Percentiles rank a stretch among this genome's conserved stretches.
Evolutionary conservation across 2,888 invertebrate genomes (phyloP).

Genomic region (Conops quadrifasciatus): DNA sequence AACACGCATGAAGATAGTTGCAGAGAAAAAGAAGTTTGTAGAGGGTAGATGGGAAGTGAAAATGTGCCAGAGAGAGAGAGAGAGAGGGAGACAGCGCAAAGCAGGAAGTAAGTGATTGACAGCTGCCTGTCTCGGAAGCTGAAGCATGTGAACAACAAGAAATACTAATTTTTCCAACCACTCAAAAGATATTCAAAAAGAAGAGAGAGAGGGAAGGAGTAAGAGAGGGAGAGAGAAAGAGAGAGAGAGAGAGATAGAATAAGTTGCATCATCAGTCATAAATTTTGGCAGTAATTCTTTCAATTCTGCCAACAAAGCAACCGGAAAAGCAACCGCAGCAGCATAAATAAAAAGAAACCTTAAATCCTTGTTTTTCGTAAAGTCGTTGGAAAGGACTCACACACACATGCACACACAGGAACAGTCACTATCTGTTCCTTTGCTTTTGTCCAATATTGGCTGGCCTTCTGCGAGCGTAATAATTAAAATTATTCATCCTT

Average conservation of each 20-base stretch:
- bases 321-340: no score
- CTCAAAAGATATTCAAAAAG: no score
- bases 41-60: no score
- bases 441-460: not conserved
- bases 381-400: not conserved
- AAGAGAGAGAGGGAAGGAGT: no score
- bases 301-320: no score
- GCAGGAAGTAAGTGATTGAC: constrained; percentile 2
- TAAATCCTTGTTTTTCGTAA: not conserved
- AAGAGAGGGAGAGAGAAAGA: no score
- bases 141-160: constrained; percentile 4
- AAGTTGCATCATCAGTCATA: not conserved
- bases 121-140: constrained; percentile 10
- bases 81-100: no score
- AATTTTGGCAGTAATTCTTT: not conserved
- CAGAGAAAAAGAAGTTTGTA: not conserved
- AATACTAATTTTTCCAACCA: constrained; percentile 6
- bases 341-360: no score
- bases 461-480: constrained; percentile 38
- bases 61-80: no score
- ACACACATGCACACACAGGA: not conserved
- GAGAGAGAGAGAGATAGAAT: no score
- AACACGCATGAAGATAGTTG: not conserved
- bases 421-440: not conserved
- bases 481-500: constrained; percentile 57